Evolutionary conservation across 2,797 vertebrate species (phyloP).

Genomic region (Antrozous pallidus): DNA sequence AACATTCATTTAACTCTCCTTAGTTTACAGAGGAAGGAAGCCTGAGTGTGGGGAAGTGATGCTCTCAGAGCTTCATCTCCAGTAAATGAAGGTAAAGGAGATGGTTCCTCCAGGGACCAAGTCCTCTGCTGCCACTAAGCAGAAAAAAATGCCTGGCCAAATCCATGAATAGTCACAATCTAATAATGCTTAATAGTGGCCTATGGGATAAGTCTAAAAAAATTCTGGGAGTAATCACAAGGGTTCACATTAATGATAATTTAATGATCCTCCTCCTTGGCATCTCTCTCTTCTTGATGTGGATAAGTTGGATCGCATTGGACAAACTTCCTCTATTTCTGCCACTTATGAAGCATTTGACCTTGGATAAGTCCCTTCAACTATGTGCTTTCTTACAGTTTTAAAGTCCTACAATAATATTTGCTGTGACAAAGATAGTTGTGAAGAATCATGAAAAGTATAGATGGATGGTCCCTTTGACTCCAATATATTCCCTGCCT

Average conservation of each 20-base stretch:
- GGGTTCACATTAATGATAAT: conserved; percentile 9
- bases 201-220: conserved; percentile 30
- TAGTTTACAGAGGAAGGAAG: background rate
- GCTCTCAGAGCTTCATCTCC: background rate
- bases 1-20: background rate
- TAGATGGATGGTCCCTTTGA: background rate
- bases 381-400: background rate
- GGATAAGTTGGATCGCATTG: background rate
- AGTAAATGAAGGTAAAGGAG: background rate
- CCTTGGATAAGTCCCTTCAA: background rate
- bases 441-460: background rate
- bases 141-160: background rate
- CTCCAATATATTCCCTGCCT: background rate
- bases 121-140: background rate
- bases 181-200: conserved; percentile 30
- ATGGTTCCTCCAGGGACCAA: background rate
- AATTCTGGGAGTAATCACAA: conserved; percentile 42
- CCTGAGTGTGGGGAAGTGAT: background rate
- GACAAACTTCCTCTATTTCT: background rate
- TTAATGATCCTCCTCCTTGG: conserved; percentile 14
- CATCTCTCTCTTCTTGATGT: background rate
- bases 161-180: conserved; percentile 13
- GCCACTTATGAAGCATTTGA: background rate
- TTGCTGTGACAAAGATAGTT: background rate
- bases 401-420: background rate